Evolutionary conservation across 2,113 vertebrate species (phyloP), one percentile per base, ranked within the genome.

Genomic region (Anhinga rufa): DNA sequence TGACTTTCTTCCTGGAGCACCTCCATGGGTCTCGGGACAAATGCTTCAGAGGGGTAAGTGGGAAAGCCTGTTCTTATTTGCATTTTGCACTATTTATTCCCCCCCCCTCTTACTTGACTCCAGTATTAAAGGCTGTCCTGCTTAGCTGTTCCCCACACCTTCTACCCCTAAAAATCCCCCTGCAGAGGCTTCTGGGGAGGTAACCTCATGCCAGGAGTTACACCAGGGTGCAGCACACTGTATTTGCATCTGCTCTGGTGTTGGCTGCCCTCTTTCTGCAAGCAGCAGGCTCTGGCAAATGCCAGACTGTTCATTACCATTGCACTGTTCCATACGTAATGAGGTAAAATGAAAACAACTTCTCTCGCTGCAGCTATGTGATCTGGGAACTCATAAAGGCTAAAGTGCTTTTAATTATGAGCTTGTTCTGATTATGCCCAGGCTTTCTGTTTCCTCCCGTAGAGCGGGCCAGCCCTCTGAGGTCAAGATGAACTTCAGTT

Each of bases 401-500:
- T 52, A 58, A 84, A 85, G 82, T 10, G 5, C 77, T 83, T 82
- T 84, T 93, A 82, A 85, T 90, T 82, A 88, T 2, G 74, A 81
- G 61, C 89, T 94, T 84, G 75, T 58, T 91, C 90, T 0, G 12
- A 93, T 93, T 82, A 74, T 91, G 82, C 87, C 92, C 66, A 51
- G 84, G 79, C 72, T 87, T 91, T 83, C 65, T 62, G 70, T 72
- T 95, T 97, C 83, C 95, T 96, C 83, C 69, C 44, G 14, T 8
- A 17, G 91, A 96, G 52, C 4, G 1, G 61, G 70, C 64, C 84
- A 93, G 46, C 54, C 57, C 84, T 83, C 94, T 62, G 89, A 93
- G 92, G 91, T 97, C 95, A 92, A 85, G 84, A 81, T 97, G 94
- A 96, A 93, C 92, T 97, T 95, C 85, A 92, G 76, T 96, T 96